Evolutionary conservation across 2,113 vertebrate species (phyloP).

Genomic region (Pelodiscus sinensis): DNA sequence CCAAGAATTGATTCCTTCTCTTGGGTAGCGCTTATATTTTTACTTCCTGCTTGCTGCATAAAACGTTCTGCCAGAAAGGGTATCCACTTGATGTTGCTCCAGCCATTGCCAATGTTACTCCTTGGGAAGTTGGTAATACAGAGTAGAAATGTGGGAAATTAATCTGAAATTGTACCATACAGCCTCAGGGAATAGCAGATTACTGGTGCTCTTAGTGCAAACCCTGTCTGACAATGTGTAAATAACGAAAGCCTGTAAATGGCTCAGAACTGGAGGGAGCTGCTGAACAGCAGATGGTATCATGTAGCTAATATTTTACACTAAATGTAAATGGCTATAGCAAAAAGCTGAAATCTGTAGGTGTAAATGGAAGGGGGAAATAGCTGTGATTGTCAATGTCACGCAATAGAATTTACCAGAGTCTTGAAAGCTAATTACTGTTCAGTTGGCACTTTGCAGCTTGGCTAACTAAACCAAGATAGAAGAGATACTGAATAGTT

Average conservation of each 20-base stretch:
- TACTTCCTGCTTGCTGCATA: background rate
- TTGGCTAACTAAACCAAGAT: background rate
- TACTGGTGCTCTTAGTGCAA: background rate
- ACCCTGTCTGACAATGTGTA: accelerated
- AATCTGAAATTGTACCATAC: accelerated
- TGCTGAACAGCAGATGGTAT: background rate
- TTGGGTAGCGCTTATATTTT: background rate
- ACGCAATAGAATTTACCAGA: background rate
- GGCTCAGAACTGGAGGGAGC: background rate
- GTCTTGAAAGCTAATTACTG: background rate
- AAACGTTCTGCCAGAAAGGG: background rate
- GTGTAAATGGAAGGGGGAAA: background rate
- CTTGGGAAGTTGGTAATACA: background rate
- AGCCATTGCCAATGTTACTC: background rate
- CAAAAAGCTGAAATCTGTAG: background rate
- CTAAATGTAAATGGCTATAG: background rate
- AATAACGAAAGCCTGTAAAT: background rate
- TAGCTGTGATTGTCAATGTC: background rate
- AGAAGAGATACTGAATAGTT: background rate
- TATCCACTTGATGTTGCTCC: background rate
- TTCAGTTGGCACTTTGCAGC: background rate
- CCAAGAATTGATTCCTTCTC: background rate
- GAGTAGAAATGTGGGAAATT: background rate
- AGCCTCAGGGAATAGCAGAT: background rate
- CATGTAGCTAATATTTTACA: background rate